These are phyloP conservation scores for Passer montanus DNA, from an alignment of 2,113 vertebrate species.

Conservation along the genomic window DNA sequence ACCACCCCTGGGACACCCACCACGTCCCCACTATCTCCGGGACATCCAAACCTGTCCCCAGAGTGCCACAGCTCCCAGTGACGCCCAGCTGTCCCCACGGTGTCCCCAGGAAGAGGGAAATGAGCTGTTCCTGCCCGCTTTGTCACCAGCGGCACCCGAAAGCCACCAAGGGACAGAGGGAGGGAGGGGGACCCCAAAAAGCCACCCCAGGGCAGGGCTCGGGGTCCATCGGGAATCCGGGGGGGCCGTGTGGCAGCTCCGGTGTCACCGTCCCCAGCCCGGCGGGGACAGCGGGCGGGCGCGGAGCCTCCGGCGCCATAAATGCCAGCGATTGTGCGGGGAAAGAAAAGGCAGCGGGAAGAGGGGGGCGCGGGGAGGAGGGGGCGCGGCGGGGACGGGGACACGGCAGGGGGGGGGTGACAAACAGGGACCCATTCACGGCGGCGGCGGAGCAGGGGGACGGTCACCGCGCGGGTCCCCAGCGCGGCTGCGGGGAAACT, in stretches of 20 bases:
- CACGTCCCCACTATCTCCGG: neutral
- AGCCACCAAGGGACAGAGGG: neutral
- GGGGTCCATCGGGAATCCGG: fast-evolving
- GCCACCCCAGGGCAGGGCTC: neutral
- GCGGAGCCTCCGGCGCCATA: neutral
- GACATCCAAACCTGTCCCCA: neutral
- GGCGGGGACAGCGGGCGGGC: neutral
- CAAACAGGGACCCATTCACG: no score
- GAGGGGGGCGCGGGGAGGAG: neutral
- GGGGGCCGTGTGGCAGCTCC: neutral
- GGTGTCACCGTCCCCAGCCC: neutral
- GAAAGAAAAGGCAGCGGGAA: neutral
- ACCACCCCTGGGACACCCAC: neutral
- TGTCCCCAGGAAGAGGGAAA: neutral
- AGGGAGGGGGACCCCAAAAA: neutral
- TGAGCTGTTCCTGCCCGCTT: fast-evolving
- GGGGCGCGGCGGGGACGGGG: no score
- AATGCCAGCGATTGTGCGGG: slow-evolving; percentile 34
- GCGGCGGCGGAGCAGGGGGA: no score
- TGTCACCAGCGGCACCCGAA: neutral
- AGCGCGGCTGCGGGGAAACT: no score
- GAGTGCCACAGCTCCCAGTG: neutral
- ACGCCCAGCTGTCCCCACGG: fast-evolving
- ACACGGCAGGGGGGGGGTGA: no score
- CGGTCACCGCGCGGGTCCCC: no score